These are phyloP conservation scores for Turritopsis dohrnii DNA, from an alignment of 30 jellyfish, hydroid and myxozoan species.

Conservation along the genomic window DNA sequence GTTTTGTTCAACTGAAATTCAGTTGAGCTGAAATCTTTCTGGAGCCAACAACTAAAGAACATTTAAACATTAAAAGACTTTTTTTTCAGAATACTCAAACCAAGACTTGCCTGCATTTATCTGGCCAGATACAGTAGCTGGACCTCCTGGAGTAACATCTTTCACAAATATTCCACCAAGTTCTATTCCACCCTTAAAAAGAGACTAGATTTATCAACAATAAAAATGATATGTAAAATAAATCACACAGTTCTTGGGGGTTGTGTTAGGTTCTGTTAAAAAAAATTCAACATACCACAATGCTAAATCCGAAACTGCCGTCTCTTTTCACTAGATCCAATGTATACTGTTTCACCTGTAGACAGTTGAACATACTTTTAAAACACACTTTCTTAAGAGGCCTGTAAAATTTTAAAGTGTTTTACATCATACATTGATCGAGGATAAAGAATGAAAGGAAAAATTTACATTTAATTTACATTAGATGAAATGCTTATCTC, in stretches of 20 bases:
- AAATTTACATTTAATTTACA: too few relatives aligned
- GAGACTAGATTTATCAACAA: background rate
- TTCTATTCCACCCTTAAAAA: slow-evolving; percentile 82
- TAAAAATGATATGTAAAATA: too few relatives aligned
- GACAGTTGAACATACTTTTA: background rate
- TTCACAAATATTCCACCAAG: slow-evolving; percentile 87
- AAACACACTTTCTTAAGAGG: too few relatives aligned
- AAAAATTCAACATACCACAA: slow-evolving; percentile 43
- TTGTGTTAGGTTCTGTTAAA: background rate
- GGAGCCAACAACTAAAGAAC: too few relatives aligned
- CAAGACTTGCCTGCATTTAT: slow-evolving; percentile 63
- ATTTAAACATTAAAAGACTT: background rate
- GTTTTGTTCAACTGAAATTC: too few relatives aligned
- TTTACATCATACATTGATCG: too few relatives aligned
- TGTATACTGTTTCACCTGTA: slow-evolving; percentile 31
- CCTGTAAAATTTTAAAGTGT: too few relatives aligned
- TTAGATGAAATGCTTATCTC: too few relatives aligned
- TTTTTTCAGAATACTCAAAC: background rate
- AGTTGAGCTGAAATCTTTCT: too few relatives aligned
- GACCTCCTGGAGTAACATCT: slow-evolving; percentile 77
- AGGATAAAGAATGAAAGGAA: too few relatives aligned
- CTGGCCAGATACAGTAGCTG: slow-evolving; percentile 73
- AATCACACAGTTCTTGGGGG: background rate
- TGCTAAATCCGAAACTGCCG: slow-evolving; percentile 43
- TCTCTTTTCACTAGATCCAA: slow-evolving; percentile 30